Conservation (phyloP, 2,797 vertebrate species). For the Arrhamphus sclerolepis region DNA sequence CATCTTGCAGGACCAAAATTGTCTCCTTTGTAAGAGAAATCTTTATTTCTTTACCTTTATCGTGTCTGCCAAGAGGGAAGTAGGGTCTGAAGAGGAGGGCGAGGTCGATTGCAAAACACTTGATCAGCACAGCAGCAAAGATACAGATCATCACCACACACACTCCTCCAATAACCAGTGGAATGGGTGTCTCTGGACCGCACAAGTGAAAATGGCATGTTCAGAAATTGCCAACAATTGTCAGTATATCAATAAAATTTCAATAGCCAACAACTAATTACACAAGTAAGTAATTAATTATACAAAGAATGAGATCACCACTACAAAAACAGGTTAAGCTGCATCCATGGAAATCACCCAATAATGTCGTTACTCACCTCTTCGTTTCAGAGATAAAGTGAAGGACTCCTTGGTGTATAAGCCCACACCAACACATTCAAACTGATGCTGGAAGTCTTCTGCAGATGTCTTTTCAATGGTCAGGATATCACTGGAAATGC, state of each 20-base stretch:
- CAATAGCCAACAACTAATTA: not conserved
- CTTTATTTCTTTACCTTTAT: constrained; percentile 67
- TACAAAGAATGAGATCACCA: no score
- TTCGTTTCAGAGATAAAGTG: constrained; percentile 53
- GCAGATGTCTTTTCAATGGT: constrained; percentile 69
- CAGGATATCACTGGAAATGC: constrained; percentile 54
- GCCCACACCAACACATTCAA: constrained; percentile 42
- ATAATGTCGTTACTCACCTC: constrained; percentile 30
- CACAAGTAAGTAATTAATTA: no score
- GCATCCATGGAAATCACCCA: not conserved
- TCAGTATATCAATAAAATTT: not conserved
- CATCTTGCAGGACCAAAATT: no score
- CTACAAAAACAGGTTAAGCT: not conserved
- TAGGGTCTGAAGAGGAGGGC: constrained; percentile 70
- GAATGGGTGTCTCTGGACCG: constrained; percentile 51
- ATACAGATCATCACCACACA: constrained; percentile 52
- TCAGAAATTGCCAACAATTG: no score
- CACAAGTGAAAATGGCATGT: no score
- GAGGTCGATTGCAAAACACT: constrained; percentile 72
- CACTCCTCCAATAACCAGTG: constrained; percentile 33
- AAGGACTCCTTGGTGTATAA: fast-evolving
- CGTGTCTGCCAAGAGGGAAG: constrained; percentile 32
- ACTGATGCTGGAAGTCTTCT: constrained; percentile 68
- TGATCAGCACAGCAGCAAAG: constrained; percentile 48
- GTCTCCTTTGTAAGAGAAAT: not conserved